Percentiles rank a stretch among this genome's conserved stretches.
Evolutionary conservation across 2,888 invertebrate genomes (phyloP).

Genomic region (Actias luna): DNA sequence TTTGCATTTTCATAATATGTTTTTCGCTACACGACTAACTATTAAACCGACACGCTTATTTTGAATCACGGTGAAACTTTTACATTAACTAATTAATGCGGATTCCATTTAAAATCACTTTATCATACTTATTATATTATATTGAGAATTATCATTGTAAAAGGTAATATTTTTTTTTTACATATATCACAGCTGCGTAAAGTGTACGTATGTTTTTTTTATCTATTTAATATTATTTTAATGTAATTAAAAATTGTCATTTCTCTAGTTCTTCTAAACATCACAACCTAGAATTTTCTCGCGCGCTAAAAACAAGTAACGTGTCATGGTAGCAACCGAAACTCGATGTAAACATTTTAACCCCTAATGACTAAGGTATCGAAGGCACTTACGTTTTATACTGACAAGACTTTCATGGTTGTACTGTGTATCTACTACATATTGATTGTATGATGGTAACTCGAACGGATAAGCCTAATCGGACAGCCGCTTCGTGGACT

Average conservation of each 20-base stretch:
- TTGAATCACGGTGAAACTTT: neutral
- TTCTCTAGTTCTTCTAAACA: constrained; percentile 25
- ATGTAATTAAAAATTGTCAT: constrained; percentile 10
- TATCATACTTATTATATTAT: constrained; percentile 17
- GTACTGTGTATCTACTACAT: constrained; percentile 77
- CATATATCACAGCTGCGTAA: constrained; percentile 25
- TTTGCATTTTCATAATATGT: neutral
- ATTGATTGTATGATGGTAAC: constrained; percentile 81
- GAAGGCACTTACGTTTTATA: constrained; percentile 78
- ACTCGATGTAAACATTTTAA: constrained; percentile 61
- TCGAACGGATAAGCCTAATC: constrained; percentile 65
- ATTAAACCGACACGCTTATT: neutral
- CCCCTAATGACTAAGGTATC: constrained; percentile 78
- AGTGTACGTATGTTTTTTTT: constrained; percentile 6
- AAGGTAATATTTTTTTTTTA: constrained; percentile 17
- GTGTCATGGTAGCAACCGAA: constrained; percentile 43
- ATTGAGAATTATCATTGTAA: constrained; percentile 16
- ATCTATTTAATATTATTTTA: neutral
- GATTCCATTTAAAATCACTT: constrained; percentile 1
- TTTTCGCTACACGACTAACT: neutral
- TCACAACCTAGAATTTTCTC: constrained; percentile 65
- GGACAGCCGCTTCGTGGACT: constrained; percentile 20
- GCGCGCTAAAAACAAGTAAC: constrained; percentile 48
- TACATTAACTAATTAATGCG: neutral
- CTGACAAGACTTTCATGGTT: constrained; percentile 75